phyloP scores from a whole-genome alignment of 2,888 invertebrate species.

The Morpho deidamia region DNA sequence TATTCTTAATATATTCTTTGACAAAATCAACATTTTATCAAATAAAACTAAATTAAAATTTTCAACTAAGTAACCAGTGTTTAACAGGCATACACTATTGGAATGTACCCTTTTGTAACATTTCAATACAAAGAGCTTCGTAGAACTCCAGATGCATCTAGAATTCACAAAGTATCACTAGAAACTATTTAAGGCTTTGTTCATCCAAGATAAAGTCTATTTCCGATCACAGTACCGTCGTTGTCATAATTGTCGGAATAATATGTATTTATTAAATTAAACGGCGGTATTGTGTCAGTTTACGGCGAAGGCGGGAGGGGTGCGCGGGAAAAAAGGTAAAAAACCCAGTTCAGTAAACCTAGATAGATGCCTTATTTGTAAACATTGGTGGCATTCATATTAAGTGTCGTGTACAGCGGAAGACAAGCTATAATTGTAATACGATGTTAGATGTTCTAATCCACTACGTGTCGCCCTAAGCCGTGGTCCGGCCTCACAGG shows the following conservation, averaged over 20 bases:
- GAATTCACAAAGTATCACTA: not conserved
- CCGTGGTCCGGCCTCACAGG: no score
- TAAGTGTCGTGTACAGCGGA: constrained; percentile 24
- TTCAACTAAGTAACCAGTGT: no score
- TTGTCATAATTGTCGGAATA: constrained; percentile 10
- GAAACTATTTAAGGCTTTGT: not conserved
- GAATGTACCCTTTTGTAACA: no score
- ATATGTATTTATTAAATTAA: constrained; percentile 22
- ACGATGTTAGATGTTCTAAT: no score
- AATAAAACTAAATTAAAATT: no score
- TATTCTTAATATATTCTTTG: no score
- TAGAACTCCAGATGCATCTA: not conserved
- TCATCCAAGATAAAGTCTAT: not conserved
- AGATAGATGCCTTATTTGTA: constrained; percentile 57
- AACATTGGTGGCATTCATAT: constrained; percentile 46
- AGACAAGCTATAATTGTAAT: constrained; percentile 20
- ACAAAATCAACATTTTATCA: no score
- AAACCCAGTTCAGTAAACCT: constrained; percentile 45
- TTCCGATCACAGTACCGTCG: not conserved
- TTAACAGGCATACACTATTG: no score
- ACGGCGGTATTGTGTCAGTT: constrained; percentile 22
- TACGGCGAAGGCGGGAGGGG: constrained; percentile 17
- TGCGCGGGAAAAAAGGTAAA: constrained; percentile 23
- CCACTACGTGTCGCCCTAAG: no score
- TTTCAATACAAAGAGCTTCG: not conserved